These are phyloP conservation scores for Sclerurus mexicanus DNA, from an alignment of 2,113 vertebrate genomes.

Conservation along the genomic window DNA sequence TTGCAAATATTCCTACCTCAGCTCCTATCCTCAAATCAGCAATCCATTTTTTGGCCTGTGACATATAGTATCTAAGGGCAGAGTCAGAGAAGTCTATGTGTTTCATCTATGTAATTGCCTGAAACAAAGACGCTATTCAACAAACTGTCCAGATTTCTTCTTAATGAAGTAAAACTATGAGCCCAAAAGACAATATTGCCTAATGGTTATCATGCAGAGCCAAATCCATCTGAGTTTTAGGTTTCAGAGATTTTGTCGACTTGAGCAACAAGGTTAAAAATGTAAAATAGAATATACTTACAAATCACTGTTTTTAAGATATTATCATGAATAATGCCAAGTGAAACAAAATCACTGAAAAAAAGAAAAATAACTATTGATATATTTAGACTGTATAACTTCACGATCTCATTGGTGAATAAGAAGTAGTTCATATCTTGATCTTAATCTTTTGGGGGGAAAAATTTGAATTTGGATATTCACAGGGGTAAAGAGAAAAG, in stretches of 20 bases:
- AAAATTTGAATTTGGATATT: neutral
- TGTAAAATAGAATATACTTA: neutral
- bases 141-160: neutral
- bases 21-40: accelerated
- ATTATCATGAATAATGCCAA: neutral
- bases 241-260: neutral
- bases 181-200: neutral
- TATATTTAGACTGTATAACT: neutral
- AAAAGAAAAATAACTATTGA: neutral
- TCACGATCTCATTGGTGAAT: neutral
- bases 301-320: neutral
- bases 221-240: neutral
- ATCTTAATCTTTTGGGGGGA: accelerated
- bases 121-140: neutral
- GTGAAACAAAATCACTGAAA: neutral
- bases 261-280: neutral
- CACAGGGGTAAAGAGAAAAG: neutral
- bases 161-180: neutral
- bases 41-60: neutral
- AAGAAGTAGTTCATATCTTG: neutral
- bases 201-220: accelerated
- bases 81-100: neutral
- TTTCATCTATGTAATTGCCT: neutral
- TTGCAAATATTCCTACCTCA: neutral
- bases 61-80: neutral